phyloP scores from a whole-genome alignment of 1,140 invertebrate species.

The Hestina assimilis region DNA sequence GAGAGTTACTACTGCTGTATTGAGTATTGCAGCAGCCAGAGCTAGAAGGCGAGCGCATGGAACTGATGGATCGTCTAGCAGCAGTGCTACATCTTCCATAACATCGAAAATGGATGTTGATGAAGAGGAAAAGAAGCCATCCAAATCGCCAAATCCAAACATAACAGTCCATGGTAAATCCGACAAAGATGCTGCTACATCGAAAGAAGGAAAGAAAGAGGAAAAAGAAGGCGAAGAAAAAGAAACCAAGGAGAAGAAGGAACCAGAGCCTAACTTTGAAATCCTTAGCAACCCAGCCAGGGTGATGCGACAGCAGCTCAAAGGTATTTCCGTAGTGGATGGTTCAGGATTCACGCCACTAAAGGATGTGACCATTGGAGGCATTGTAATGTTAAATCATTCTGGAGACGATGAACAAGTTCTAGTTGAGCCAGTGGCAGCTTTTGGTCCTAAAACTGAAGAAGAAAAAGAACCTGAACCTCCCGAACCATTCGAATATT shows the following conservation, averaged over 20 bases:
- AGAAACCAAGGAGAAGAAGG: constrained; percentile 86
- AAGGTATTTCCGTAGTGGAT: constrained; percentile 90
- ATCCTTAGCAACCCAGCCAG: constrained; percentile 96
- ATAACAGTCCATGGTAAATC: constrained; percentile 79
- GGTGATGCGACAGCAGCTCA: constrained; percentile 95
- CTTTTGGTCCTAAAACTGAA: constrained; percentile 94
- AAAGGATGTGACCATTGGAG: constrained; percentile 96
- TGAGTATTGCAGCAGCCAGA: constrained; percentile 95
- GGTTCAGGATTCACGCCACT: constrained; percentile 89
- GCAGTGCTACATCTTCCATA: constrained; percentile 70
- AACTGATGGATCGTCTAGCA: constrained; percentile 71
- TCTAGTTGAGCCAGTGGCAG: constrained; percentile 95
- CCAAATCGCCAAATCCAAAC: constrained; percentile 81
- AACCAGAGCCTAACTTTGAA: constrained; percentile 93
- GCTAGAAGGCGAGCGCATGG: constrained; percentile 88
- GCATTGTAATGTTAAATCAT: constrained; percentile 96
- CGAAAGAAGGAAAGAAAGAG: constrained; percentile 74
- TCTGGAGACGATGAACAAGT: constrained; percentile 89
- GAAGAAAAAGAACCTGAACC: constrained; percentile 98
- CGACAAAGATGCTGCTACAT: constrained; percentile 67
- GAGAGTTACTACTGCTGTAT: constrained; percentile 96
- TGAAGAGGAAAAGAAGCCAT: constrained; percentile 80
- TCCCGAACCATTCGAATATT: constrained; percentile 97
- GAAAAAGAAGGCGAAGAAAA: constrained; percentile 79
- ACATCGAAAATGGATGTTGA: constrained; percentile 87